Conservation (phyloP, 2,113 vertebrate genomes). For the Mormyrus lacerda region DNA sequence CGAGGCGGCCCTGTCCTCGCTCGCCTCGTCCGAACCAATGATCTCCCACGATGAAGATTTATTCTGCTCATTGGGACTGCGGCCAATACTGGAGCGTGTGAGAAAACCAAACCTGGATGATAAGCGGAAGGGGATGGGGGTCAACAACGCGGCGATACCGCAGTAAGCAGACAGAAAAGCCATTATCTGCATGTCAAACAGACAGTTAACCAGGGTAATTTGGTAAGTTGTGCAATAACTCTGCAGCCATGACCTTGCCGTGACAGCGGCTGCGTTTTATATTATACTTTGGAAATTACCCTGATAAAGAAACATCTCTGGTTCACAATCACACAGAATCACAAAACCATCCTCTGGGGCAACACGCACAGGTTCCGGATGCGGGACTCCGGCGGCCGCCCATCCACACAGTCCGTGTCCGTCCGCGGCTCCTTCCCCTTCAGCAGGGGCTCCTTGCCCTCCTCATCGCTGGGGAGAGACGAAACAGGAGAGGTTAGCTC, state of each 20-base stretch:
- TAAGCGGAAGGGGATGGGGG: background rate
- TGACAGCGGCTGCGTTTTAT: background rate
- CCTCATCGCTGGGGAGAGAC: slow-evolving; percentile 69
- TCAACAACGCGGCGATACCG: slow-evolving; percentile 16
- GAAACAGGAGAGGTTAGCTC: background rate
- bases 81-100: slow-evolving; percentile 55
- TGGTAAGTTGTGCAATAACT: background rate
- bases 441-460: slow-evolving; percentile 62
- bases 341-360: background rate
- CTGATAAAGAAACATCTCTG: background rate
- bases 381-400: slow-evolving; percentile 69
- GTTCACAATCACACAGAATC: background rate
- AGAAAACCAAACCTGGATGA: slow-evolving; percentile 76
- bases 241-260: background rate
- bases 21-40: slow-evolving; percentile 53
- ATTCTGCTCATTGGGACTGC: slow-evolving; percentile 49
- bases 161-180: background rate
- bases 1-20: slow-evolving; percentile 24
- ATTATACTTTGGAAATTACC: background rate
- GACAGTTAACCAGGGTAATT: background rate
- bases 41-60: slow-evolving; percentile 70
- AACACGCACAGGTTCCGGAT: slow-evolving; percentile 81
- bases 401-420: slow-evolving; percentile 53
- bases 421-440: slow-evolving; percentile 32
- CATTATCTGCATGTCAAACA: background rate